Evolutionary conservation across 2,113 vertebrate species (phyloP), one percentile per base, ranked within the genome.

Genomic region (Alethe castanea): DNA sequence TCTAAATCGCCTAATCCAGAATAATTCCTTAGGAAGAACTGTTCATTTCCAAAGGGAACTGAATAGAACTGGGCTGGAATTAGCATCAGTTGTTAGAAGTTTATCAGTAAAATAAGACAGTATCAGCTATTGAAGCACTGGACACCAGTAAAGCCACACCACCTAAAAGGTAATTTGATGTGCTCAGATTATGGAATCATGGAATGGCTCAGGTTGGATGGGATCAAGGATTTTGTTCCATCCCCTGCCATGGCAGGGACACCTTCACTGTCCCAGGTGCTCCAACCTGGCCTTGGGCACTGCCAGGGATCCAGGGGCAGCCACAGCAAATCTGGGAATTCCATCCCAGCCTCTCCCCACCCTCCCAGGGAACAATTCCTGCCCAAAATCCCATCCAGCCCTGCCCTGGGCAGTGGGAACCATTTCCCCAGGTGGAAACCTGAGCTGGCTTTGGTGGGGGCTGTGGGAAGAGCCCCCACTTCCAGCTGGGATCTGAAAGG

Each of bases 91-190:
- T 50, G 5, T 0, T 42, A 14, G 1, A 16, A 35, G n/a, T 36
- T 5, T 33, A 0, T 6, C n/a, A 73, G 6, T 5, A 36, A 17
- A 74, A 54, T 18, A 14, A 36, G 1, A 1, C 3, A 2, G 9
- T 16, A 7, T 1, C 9, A 56, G 33, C 19, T 9, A 29, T 0
- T 38, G 48, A 6, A 83, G 36, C 2, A 1, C 31, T 3, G 8
- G 11, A 24, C 19, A 14, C 7, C 19, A n/a, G 9, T 3, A 42
- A 18, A 16, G 9, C 25, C 72, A 54, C 3, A 2, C 0, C 5
- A 25, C 2, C 2, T 5, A 2, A 50, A 61, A 15, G 11, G 11
- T 5, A 26, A 12, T 48, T 23, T 0, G 3, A 6, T 24, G 25
- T 12, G 31, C 17, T 86, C 23, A 66, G 52, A 50, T 18, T 15